Evolutionary conservation across 1,140 invertebrate species (phyloP).

Genomic region (Trichomalopsis sarcophagae): DNA sequence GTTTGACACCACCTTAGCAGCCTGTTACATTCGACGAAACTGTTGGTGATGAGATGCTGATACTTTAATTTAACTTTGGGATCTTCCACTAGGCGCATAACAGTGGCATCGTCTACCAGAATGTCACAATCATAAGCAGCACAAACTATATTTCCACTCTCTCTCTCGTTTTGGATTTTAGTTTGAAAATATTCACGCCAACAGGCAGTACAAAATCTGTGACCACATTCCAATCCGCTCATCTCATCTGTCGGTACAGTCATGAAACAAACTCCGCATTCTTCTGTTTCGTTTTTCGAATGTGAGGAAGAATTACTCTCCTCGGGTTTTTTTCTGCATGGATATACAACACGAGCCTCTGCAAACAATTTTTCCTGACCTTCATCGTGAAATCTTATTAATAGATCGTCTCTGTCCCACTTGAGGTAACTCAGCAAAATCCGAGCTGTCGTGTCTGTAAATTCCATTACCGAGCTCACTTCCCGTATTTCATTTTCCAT

Average conservation of each 20-base stretch:
- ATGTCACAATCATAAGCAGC: slow-evolving; percentile 95
- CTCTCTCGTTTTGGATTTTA: slow-evolving; percentile 98
- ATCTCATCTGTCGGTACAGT: slow-evolving; percentile 89
- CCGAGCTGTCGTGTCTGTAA: no score
- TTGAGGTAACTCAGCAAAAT: no score
- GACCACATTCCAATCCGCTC: slow-evolving; percentile 97
- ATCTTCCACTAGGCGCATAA: slow-evolving; percentile 94
- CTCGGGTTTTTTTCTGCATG: no score
- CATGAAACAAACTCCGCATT: slow-evolving; percentile 95
- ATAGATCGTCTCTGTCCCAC: no score
- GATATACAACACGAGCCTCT: no score
- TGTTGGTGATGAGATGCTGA: slow-evolving; percentile 98
- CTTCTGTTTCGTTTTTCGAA: slow-evolving; percentile 75
- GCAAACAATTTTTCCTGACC: no score
- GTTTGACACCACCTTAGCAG: slow-evolving; percentile 97
- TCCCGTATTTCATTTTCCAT: no score
- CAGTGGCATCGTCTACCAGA: slow-evolving; percentile 96
- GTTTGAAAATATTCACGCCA: slow-evolving; percentile 98
- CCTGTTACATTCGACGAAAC: slow-evolving; percentile 98
- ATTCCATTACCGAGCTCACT: no score
- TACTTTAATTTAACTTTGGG: slow-evolving; percentile 96
- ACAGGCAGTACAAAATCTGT: slow-evolving; percentile 95
- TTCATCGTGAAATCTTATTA: no score
- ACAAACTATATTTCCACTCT: slow-evolving; percentile 96
- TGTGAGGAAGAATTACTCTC: no score